Evolutionary conservation across 1,140 invertebrate species (phyloP), one percentile per base, ranked within the genome.

Genomic region (Drosophila pseudoananassae): DNA sequence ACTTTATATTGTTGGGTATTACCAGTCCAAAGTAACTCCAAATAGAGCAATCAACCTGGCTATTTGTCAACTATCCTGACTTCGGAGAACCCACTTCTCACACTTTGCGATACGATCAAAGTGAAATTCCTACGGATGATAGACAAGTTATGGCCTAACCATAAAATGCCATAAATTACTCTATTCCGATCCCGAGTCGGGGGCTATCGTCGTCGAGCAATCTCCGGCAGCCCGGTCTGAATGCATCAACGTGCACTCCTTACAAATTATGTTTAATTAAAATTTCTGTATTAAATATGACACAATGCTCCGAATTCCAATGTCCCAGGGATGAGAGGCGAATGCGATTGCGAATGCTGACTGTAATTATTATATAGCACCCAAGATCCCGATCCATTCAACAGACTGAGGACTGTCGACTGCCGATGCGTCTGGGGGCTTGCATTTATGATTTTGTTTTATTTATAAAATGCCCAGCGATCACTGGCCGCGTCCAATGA

Each of bases 251-350:
- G 89, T 90, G 88, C 88, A 90, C 52, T 78, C 61, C 78, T 91
- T 91, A 91, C 83, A 90, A 91, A 91, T 90, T 91, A 82, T 88
- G 79, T 80, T 91, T 91, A 91, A 91, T 90, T 91, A 90, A 90
- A 91, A 91, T 90, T 91, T 88, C 72, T 85, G 85, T 91, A 91
- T 91, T 91, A 91, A 91, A 91, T 91, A 91, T 91, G 90, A 90
- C 90, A 91, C 90, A 91, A 91, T 91, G 90, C 90, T 90, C 90
- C 87, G 90, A 91, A 91, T 91, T 91, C 82, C 82, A 76, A 74
- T 47, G 75, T 70, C 40, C 40, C 40, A 43, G 33, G 12, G 33
- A 43, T 68, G 71, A 55, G 61, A 53, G 33, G 58, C 14, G 55
- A 36, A 36, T 36, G 33, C 12, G 55, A 46, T n/a, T 33, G 52